Evolutionary conservation across 2,888 invertebrate species (phyloP).

Genomic region (Drosophila subsilvestris): DNA sequence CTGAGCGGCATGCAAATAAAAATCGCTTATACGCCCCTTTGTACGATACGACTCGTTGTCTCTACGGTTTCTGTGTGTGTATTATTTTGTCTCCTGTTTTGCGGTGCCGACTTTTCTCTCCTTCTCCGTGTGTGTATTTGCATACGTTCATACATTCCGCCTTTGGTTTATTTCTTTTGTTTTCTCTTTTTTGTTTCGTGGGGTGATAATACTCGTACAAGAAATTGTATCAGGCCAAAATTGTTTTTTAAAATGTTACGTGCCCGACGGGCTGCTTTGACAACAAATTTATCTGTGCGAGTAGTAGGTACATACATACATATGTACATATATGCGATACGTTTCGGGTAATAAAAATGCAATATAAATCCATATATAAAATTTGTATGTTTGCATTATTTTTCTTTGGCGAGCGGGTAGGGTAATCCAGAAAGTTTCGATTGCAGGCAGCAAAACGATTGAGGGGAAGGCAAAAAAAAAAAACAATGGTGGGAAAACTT

Average conservation of each 20-base stretch:
- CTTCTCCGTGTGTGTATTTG: slow-evolving; percentile 39
- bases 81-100: slow-evolving; percentile 12
- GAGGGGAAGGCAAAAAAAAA: background rate
- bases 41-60: slow-evolving; percentile 29
- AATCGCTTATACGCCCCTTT: slow-evolving; percentile 72
- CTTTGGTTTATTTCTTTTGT: background rate
- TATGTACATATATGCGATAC: slow-evolving; percentile 42
- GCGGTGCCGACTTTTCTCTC: background rate
- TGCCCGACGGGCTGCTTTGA: slow-evolving; percentile 63
- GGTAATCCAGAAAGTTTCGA: slow-evolving; percentile 51
- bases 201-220: slow-evolving; percentile 67
- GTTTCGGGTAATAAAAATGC: slow-evolving; percentile 71
- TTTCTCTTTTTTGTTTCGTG: background rate
- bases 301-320: background rate
- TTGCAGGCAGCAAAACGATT: slow-evolving; percentile 52
- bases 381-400: slow-evolving; percentile 25
- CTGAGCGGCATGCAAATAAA: slow-evolving; percentile 64
- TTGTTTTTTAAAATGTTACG: slow-evolving; percentile 76
- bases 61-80: slow-evolving; percentile 9
- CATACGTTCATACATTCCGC: slow-evolving; percentile 66
- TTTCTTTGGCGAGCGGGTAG: slow-evolving; percentile 22
- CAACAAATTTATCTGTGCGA: slow-evolving; percentile 23
- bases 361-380: slow-evolving; percentile 73
- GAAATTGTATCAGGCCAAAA: slow-evolving; percentile 67
- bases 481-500: background rate